Percentiles rank a stretch among this genome's conserved stretches.
These are phyloP conservation scores for Sparidentex hasta DNA, from an alignment of 2,797 vertebrate genomes.

Conservation along the genomic window DNA sequence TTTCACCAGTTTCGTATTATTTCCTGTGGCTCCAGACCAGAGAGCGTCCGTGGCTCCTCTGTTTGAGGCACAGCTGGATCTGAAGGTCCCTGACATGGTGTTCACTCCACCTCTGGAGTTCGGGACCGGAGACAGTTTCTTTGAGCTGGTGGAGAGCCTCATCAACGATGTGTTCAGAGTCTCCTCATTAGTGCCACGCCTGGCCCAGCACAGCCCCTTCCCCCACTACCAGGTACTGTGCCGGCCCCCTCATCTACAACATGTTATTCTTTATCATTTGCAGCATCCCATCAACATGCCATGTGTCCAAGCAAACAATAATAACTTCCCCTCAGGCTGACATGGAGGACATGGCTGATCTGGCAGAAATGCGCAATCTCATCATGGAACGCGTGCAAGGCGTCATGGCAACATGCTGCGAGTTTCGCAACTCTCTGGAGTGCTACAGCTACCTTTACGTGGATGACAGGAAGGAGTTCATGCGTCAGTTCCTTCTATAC, in stretches of 20 bases:
- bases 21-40: constrained; percentile 81
- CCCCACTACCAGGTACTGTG: constrained; percentile 95
- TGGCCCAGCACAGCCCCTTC: constrained; percentile 79
- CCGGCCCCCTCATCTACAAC: not conserved
- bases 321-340: constrained; percentile 82
- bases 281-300: not conserved
- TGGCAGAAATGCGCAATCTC: constrained; percentile 81
- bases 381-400: constrained; percentile 85
- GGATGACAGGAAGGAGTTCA: constrained; percentile 89
- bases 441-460: constrained; percentile 89
- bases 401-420: constrained; percentile 72
- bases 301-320: not conserved
- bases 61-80: constrained; percentile 91
- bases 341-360: constrained; percentile 88
- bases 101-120: constrained; percentile 91
- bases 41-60: constrained; percentile 84
- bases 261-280: not conserved
- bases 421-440: constrained; percentile 85
- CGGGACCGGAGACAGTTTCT: constrained; percentile 84
- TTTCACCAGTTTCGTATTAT: not conserved
- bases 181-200: constrained; percentile 89
- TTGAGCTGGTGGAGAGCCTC: constrained; percentile 88
- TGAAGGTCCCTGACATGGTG: constrained; percentile 89
- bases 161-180: constrained; percentile 87
- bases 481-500: constrained; percentile 89